Base-by-base conservation (phyloP, 2,888 invertebrate species). In the Macrosoma leucophasiata region DNA sequence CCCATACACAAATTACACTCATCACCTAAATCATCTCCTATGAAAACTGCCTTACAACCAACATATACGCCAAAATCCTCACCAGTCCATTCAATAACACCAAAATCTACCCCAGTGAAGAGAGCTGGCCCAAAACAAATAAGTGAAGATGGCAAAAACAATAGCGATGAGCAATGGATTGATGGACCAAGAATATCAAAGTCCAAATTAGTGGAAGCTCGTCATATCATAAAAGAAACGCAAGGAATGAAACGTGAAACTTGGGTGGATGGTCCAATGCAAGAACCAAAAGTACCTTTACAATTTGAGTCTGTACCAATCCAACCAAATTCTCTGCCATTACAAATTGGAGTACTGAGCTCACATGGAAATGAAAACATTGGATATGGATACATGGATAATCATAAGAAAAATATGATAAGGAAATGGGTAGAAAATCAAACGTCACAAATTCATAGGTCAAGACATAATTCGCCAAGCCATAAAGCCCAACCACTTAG, bases 251-350 rank as follows among this genome's bases (percentile, higher is more conserved):
- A 94, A 70, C 86, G 91, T 24, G 97, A 97, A 76, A 95, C 95
- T 2, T 97, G 97, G 97, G 93, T 97, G 33, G 97, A 97, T 67
- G 97, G 97, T 1, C 97, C 97, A 1, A 91, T 94, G 87, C 91
- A 93, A 52, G 78, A 81, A 55, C 78, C 77, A 36, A 78, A 69
- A 48, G 52, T 76, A 17, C 88, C 91, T 11, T 36, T 67, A 38
- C 76, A 71, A 45, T 74, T 78, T 51, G 84, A 82, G 39, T 52
- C 71, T 13, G 50, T 65, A 12, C 94, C 96, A 6, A 88, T 91
- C 71, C 91, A 90, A 50, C 62, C 78, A 33, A 86, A 68, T 50
- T 52, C 66, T 25, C 38, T 75, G 29, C 73, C 77, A 20, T 60
- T 79, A 25, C 82, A 81, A 60, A 57, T 81, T 24, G 76, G 82